Evolutionary conservation across 2,888 invertebrate species (phyloP).

Genomic region (Pelosia muscerda): DNA sequence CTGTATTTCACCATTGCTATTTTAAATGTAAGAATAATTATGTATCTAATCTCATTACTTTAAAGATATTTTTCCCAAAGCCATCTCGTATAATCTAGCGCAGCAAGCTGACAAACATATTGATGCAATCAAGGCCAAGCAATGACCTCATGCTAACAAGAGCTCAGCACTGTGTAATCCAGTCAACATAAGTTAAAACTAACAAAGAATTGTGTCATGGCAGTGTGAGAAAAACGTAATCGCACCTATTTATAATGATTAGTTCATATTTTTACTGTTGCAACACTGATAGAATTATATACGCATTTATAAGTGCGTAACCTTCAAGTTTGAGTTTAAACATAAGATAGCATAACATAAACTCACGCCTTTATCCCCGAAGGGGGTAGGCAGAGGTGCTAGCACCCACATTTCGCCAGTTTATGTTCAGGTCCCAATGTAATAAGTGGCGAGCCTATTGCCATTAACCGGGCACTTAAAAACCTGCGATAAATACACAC

Average conservation of each 20-base stretch:
- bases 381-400: no score
- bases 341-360: no score
- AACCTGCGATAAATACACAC: no score
- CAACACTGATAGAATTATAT: background rate
- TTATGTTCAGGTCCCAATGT: no score
- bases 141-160: slow-evolving; percentile 15
- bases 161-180: slow-evolving; percentile 34
- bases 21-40: no score
- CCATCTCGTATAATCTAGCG: background rate
- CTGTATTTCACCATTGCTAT: no score
- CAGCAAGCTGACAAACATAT: slow-evolving; percentile 5
- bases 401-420: no score
- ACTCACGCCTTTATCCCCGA: no score
- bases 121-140: background rate
- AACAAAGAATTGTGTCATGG: slow-evolving; percentile 47
- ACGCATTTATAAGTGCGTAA: background rate
- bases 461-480: no score
- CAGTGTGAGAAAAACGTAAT: slow-evolving; percentile 41
- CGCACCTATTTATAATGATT: slow-evolving; percentile 34
- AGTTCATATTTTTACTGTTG: background rate
- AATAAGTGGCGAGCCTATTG: no score
- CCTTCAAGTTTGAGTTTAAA: background rate
- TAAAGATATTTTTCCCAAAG: background rate
- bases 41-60: background rate
- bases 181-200: slow-evolving; percentile 43